Evolutionary conservation across 2,113 vertebrate genomes (phyloP), one percentile per base, ranked within the genome.

Genomic region (Edolisoma coerulescens): DNA sequence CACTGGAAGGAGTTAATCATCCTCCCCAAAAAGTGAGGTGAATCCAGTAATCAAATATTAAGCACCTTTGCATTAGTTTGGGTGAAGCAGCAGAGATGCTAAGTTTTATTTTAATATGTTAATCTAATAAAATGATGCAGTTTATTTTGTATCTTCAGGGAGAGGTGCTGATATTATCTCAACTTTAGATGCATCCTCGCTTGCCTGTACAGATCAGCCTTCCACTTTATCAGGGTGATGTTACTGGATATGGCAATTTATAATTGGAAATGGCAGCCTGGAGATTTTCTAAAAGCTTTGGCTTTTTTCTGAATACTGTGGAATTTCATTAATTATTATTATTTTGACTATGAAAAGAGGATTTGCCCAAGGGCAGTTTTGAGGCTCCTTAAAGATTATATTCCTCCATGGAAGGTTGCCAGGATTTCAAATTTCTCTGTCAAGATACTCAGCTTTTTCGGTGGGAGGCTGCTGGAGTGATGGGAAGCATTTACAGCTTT

Each of bases 281-380:
- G 94, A 96, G 94, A 86, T 85, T 92, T 96, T 94, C 69, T 93
- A 71, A 95, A 93, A 88, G 84, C 93, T 61, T 41, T 73, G 57
- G 53, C 69, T 95, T 97, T 97, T 93, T 95, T 96, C 73, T 92
- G 60, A 94, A 96, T 93, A 86, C 84, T 75, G 82, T 90, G 86
- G 86, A 95, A 90, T 94, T 95, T 96, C 95, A 95, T 97, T 97
- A 97, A 97, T 97, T 97, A 98, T 98, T 98, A 98, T 98, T 96
- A 97, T 95, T 96, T 96, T 96, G 93, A 96, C 95, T 97, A 96
- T 97, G 96, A 97, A 98, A 98, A 98, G 84, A 95, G 92, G 93
- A 97, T 97, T 97, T 98, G 97, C 98, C 97, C 93, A 91, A 97
- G 95, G 98, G 98, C 98, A 97, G 91, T 97, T 95, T 84, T 97